These are phyloP conservation scores for Lissocephala sabroskyi DNA, from an alignment of 2,888 invertebrate genomes.

Conservation along the genomic window DNA sequence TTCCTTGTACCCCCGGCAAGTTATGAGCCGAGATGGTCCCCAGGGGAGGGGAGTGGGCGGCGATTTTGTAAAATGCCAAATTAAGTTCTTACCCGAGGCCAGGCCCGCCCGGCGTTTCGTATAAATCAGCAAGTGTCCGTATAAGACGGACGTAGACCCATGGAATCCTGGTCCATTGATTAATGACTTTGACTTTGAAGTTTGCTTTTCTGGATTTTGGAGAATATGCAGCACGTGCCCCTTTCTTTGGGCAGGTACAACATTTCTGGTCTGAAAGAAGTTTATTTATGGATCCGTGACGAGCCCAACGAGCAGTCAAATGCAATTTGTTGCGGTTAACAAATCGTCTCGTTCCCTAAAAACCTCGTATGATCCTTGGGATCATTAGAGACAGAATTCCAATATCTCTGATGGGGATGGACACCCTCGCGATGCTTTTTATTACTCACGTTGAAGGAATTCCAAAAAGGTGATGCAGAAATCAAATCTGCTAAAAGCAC, in stretches of 20 bases:
- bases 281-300: conserved; percentile 51
- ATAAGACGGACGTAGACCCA: background rate
- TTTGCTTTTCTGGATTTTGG: too few species aligned
- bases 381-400: conserved; percentile 45
- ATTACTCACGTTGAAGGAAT: conserved; percentile 61
- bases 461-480: conserved; percentile 41
- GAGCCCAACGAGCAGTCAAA: conserved; percentile 23
- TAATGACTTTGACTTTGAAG: conserved; percentile 47
- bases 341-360: conserved; percentile 50
- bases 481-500: conserved; percentile 43
- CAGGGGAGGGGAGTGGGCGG: conserved; percentile 18
- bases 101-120: conserved; percentile 17
- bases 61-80: conserved; percentile 12
- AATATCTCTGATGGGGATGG: conserved; percentile 5
- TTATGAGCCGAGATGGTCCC: conserved; percentile 39
- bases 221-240: too few species aligned
- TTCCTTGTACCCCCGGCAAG: conserved; percentile 9
- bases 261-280: conserved; percentile 20
- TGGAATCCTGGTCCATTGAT: conserved; percentile 38
- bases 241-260: too few species aligned
- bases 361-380: conserved; percentile 24
- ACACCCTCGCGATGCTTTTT: conserved; percentile 22
- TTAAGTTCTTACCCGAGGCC: conserved; percentile 48
- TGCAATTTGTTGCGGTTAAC: conserved; percentile 65
- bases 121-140: conserved; percentile 43